A percentile compares a stretch with the other conserved stretches of the same genome.
Evolutionary conservation across 2,113 vertebrate species (phyloP).

Genomic region (Dryoscopus gambensis): DNA sequence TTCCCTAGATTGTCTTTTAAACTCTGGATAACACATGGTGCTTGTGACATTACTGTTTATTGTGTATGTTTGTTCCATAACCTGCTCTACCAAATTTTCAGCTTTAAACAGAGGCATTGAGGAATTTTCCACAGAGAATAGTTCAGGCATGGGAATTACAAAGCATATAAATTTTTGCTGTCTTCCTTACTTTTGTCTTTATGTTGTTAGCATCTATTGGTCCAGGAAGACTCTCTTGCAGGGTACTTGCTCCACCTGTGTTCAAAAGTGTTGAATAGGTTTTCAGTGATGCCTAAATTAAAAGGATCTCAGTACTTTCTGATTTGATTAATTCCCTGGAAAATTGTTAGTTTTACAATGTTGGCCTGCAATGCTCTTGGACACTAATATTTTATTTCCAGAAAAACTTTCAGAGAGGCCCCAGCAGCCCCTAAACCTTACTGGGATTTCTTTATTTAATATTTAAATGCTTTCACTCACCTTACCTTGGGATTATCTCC

Average conservation of each 20-base stretch:
- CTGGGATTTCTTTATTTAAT: too few species aligned
- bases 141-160: background rate
- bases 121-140: background rate
- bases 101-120: background rate
- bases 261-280: background rate
- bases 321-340: too few species aligned
- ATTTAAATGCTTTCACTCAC: background rate
- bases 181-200: background rate
- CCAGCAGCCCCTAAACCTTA: background rate
- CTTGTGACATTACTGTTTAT: background rate
- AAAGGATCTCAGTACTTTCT: too few species aligned
- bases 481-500: background rate
- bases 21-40: background rate
- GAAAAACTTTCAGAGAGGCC: background rate
- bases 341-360: background rate
- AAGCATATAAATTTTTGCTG: background rate
- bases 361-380: background rate
- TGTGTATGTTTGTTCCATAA: background rate
- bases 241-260: background rate
- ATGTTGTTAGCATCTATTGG: background rate
- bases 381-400: background rate
- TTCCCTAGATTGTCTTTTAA: background rate
- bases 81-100: background rate
- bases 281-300: too few species aligned
- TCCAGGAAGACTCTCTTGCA: background rate